Evolutionary conservation across 2,888 invertebrate genomes (phyloP).

Genomic region (Drosophila melanosoma): DNA sequence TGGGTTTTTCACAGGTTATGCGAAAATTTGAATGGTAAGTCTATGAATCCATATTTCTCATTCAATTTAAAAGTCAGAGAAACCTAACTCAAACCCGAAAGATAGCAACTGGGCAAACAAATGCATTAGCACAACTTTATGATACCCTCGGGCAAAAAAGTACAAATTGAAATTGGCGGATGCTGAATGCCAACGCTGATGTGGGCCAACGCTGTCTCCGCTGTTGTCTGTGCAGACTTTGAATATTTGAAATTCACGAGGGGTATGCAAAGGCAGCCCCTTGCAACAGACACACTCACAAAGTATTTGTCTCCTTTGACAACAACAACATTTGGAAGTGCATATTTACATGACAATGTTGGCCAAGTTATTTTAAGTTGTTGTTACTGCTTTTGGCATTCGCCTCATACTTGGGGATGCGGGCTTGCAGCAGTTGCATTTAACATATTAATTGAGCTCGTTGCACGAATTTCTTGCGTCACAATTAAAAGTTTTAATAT

Average conservation of each 20-base stretch:
- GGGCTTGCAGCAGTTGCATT: constrained; percentile 31
- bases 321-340: constrained; percentile 57
- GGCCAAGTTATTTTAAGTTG: constrained; percentile 14
- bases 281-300: not conserved
- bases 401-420: not conserved
- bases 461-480: constrained; percentile 10
- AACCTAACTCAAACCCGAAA: not conserved
- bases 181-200: constrained; percentile 21
- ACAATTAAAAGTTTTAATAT: constrained; percentile 13
- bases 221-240: constrained; percentile 26
- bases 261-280: constrained; percentile 6
- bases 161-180: not conserved
- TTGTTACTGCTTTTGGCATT: constrained; percentile 14
- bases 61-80: not conserved
- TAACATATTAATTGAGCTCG: constrained; percentile 17
- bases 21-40: no score
- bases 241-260: constrained; percentile 58
- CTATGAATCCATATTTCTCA: no score
- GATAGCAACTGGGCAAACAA: not conserved
- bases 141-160: not conserved
- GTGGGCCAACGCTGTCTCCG: constrained; percentile 14
- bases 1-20: no score
- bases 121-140: constrained; percentile 3
- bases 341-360: constrained; percentile 44
- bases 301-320: constrained; percentile 42